Base-by-base conservation (phyloP, 37 sponge, comb jelly and placozoan species). In the Bolinopsis microptera region DNA sequence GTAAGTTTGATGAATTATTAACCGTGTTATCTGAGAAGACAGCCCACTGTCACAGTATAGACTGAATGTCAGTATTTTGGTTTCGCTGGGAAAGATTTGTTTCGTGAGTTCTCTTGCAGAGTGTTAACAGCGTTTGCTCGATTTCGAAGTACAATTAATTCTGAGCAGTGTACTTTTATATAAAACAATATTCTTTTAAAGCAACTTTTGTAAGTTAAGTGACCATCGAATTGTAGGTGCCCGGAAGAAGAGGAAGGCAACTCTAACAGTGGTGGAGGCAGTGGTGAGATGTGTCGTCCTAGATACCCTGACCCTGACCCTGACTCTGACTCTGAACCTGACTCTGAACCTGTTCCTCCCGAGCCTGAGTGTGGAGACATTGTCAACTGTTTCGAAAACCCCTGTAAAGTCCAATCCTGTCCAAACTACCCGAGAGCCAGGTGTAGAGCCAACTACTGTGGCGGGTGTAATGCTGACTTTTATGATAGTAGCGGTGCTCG, bases 391-490 rank as follows among this genome's bases (percentile, higher is more conserved):
- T 28, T 13, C 9, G 41, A n/a, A 3, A 24, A 86, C 30, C 90
- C 90, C 1, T 86, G 90, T 39, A 48, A 86, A 35, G 23, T 41
- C 3, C 2, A 9, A 30, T 27, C 32, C 18, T 86, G 90, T 40
- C 9, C 90, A 35, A 86, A 86, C 90, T 86, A 39, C 48, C 90
- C 90, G 0, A 25, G 3, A 28, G 41, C 90, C 0, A 3, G 18
- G 16, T 86, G 90, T 41, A 22, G 18, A 24, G 38, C 90, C 1
- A 38, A 86, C 61, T 86, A 86, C 61, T 86, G 90, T 39, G 90
- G 90, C 1, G 90, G 90, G 1, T 86, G 90, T 41, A 86, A 34
- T 8, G 90, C 90, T 0, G 18, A 26, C 0, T 86, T 86, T 30
- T 86, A 86, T 27, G 90, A 86, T 40, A 48, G 8, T 39, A 40